These are phyloP conservation scores for Haemorhous mexicanus DNA, from an alignment of 2,113 vertebrate genomes.

Conservation along the genomic window DNA sequence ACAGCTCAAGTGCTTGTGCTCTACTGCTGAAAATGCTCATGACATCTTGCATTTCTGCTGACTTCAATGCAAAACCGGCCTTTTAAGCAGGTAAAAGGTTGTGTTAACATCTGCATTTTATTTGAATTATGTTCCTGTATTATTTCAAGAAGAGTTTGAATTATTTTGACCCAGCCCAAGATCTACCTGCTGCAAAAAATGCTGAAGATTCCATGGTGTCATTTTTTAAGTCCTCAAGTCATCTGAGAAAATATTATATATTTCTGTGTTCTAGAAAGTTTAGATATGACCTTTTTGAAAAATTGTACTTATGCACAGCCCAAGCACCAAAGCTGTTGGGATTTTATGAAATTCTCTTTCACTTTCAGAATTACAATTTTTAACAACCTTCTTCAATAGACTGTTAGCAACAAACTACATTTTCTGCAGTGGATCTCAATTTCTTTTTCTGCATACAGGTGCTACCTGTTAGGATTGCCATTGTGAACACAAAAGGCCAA, in stretches of 20 bases:
- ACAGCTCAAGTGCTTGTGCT: background rate
- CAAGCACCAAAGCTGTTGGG: background rate
- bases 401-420: background rate
- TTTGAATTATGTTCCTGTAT: background rate
- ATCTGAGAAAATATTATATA: background rate
- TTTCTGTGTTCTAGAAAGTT: background rate
- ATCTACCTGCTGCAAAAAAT: background rate
- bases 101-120: background rate
- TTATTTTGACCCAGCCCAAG: background rate
- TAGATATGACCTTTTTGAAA: background rate
- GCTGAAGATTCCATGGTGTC: background rate
- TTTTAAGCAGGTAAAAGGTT: background rate
- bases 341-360: background rate
- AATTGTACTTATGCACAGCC: background rate
- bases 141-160: background rate
- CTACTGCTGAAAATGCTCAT: background rate
- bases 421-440: background rate
- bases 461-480: background rate
- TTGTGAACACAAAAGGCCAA: background rate
- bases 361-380: background rate
- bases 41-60: background rate
- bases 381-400: background rate
- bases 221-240: background rate
- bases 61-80: background rate
- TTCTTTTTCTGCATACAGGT: background rate